Percentiles rank a stretch among this genome's conserved stretches.
Evolutionary conservation across 1,140 invertebrate genomes (phyloP).

Genomic region (Drosophila truncata): DNA sequence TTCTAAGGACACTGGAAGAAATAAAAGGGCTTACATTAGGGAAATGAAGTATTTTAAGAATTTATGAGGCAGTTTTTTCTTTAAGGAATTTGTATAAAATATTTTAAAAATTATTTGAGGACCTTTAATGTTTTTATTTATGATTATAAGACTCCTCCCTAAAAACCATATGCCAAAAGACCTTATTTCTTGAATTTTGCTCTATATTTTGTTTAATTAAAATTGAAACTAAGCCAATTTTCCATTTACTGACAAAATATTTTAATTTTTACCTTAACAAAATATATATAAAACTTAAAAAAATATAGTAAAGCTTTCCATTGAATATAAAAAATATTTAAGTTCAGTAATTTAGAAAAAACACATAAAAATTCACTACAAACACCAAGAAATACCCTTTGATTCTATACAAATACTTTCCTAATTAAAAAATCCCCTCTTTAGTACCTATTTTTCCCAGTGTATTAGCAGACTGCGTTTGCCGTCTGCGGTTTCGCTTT

Average conservation of each 20-base stretch:
- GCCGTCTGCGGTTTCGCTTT: slow-evolving; percentile 69
- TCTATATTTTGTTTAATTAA: background rate
- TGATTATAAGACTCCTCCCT: background rate
- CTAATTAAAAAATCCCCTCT: background rate
- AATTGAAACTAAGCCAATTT: too few species aligned
- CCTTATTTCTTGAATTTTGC: too few species aligned
- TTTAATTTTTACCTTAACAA: too few species aligned
- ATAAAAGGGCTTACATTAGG: accelerated
- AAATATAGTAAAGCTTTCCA: too few species aligned
- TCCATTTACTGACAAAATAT: too few species aligned
- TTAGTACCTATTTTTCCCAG: background rate
- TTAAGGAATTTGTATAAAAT: too few species aligned
- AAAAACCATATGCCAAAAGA: background rate
- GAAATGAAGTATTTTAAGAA: background rate
- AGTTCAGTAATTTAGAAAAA: background rate
- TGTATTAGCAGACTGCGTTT: slow-evolving; percentile 31
- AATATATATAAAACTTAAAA: too few species aligned
- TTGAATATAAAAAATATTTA: background rate
- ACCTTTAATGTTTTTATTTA: background rate
- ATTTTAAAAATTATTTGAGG: background rate
- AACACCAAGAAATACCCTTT: too few species aligned
- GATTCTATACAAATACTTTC: background rate
- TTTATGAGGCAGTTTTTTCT: too few species aligned
- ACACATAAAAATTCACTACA: background rate
- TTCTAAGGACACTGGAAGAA: slow-evolving; percentile 8